Evolutionary conservation across 2,888 invertebrate genomes (phyloP).

Genomic region (Ophion slaviceki): DNA sequence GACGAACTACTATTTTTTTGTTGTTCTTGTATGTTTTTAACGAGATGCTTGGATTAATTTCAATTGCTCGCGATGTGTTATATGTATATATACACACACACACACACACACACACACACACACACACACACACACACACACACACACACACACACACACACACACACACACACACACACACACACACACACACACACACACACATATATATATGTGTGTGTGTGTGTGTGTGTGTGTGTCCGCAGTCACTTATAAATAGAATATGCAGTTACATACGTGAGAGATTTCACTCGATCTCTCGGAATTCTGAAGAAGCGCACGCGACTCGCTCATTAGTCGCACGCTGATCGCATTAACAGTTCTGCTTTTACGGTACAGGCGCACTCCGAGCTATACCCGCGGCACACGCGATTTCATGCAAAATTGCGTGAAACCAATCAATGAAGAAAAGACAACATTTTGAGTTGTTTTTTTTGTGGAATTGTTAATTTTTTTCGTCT

Average conservation of each 20-base stretch:
- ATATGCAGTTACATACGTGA: constrained; percentile 4
- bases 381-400: not conserved
- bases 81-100: too few species aligned
- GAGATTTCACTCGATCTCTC: constrained; percentile 62
- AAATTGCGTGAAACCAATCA: not conserved
- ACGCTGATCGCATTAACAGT: constrained; percentile 39
- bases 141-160: too few species aligned
- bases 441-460: not conserved
- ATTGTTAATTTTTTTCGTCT: not conserved
- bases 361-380: constrained; percentile 13
- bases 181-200: too few species aligned
- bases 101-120: too few species aligned
- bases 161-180: too few species aligned
- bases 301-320: constrained; percentile 53
- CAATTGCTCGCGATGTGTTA: not conserved
- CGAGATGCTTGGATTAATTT: constrained; percentile 9
- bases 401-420: too few species aligned
- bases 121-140: too few species aligned
- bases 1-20: not conserved
- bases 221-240: too few species aligned
- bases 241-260: too few species aligned
- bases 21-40: not conserved
- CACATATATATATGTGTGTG: too few species aligned
- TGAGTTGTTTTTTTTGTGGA: not conserved
- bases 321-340: constrained; percentile 61